Conservation (phyloP, 2,113 vertebrate species). For the Zonotrichia leucophrys region DNA sequence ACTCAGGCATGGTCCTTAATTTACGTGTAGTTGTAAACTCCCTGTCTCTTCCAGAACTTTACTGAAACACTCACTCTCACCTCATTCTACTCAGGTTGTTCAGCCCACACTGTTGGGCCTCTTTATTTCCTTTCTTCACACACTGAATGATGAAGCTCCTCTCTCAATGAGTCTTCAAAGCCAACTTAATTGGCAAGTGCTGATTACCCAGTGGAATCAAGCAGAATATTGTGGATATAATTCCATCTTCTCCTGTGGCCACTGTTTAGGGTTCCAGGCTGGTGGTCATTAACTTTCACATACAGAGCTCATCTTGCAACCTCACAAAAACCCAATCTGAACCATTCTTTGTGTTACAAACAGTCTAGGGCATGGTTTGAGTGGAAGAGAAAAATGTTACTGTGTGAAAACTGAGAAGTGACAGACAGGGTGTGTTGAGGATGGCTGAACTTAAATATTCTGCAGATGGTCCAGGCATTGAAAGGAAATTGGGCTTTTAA, state of each 20-base stretch:
- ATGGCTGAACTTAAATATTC: not conserved
- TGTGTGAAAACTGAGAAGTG: not conserved
- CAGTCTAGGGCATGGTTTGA: not conserved
- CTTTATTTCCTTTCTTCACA: not conserved
- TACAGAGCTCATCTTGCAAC: not conserved
- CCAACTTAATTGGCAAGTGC: not conserved
- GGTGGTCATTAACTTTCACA: fast-evolving
- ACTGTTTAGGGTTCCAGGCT: not conserved
- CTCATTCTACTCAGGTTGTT: not conserved
- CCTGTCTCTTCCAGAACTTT: not conserved
- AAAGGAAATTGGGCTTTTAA: not conserved
- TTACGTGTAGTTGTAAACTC: not conserved
- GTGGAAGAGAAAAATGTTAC: not conserved
- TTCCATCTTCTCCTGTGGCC: not conserved
- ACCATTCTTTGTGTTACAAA: not conserved
- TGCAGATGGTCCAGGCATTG: too few relatives aligned
- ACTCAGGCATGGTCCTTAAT: not conserved
- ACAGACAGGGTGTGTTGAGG: not conserved
- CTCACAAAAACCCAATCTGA: not conserved
- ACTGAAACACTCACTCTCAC: not conserved
- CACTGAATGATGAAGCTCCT: not conserved
- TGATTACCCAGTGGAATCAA: not conserved
- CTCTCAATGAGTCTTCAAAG: not conserved
- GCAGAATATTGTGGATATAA: not conserved
- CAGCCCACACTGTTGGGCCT: not conserved